Evolutionary conservation across 1,140 invertebrate genomes (phyloP).

Genomic region (Drosophila trapezifrons): DNA sequence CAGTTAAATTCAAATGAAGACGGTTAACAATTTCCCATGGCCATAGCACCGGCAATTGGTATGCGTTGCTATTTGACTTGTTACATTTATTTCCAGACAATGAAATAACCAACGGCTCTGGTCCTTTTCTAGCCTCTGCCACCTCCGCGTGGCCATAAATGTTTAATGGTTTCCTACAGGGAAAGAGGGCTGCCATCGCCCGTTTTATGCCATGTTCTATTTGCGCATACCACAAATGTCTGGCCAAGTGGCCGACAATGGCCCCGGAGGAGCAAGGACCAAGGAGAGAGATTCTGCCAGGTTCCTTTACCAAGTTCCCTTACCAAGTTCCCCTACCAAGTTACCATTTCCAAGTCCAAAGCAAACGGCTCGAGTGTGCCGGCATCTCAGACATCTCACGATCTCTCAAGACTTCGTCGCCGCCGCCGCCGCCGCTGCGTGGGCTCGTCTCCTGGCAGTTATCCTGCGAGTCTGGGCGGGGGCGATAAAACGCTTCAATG

Average conservation of each 20-base stretch:
- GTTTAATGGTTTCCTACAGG: slow-evolving; percentile 46
- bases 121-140: background rate
- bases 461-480: slow-evolving; percentile 56
- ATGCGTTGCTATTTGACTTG: slow-evolving; percentile 39
- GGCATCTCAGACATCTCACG: slow-evolving; percentile 72
- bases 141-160: slow-evolving; percentile 49
- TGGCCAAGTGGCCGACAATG: slow-evolving; percentile 40
- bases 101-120: slow-evolving; percentile 8
- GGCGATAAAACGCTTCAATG: slow-evolving; percentile 77
- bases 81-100: slow-evolving; percentile 41
- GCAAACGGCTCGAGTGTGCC: slow-evolving; percentile 70
- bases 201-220: slow-evolving; percentile 52
- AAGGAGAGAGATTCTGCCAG: background rate
- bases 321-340: background rate
- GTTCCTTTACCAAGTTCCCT: background rate
- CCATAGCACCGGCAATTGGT: slow-evolving; percentile 1
- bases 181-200: background rate
- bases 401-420: slow-evolving; percentile 15
- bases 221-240: slow-evolving; percentile 67
- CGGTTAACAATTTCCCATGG: slow-evolving; percentile 2
- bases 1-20: slow-evolving; percentile 16
- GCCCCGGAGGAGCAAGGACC: slow-evolving; percentile 15
- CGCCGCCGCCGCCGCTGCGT: background rate
- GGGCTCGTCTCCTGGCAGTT: slow-evolving; percentile 12
- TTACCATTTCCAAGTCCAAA: slow-evolving; percentile 49